These are phyloP conservation scores for Eupithecia exiguata DNA, from an alignment of 2,888 invertebrate genomes.

Conservation along the genomic window DNA sequence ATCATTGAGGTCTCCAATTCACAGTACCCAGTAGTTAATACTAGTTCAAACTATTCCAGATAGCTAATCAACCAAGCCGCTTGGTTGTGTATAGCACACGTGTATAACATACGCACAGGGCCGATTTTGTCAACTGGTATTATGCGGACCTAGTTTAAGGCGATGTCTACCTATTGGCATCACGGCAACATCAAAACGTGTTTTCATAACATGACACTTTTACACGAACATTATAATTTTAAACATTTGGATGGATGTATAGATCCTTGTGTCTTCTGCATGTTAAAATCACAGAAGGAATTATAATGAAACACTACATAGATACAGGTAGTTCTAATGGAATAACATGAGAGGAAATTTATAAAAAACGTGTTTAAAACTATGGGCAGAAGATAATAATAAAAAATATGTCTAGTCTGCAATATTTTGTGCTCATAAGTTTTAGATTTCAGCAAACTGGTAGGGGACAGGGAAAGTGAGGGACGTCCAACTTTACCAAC, in stretches of 20 bases:
- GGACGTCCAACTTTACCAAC: conserved; percentile 5
- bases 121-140: neutral
- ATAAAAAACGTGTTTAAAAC: neutral
- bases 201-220: neutral
- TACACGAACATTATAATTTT: neutral
- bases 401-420: neutral
- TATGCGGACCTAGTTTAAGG: neutral
- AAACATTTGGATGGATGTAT: neutral
- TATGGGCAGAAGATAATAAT: neutral
- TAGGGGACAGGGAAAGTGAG: neutral
- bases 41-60: neutral
- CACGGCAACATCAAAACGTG: neutral
- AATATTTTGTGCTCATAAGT: neutral
- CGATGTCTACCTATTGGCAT: neutral
- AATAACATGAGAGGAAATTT: neutral
- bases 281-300: neutral
- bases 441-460: neutral
- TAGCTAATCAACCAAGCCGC: neutral
- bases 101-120: too few species aligned
- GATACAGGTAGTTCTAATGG: neutral
- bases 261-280: too few species aligned
- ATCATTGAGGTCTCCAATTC: neutral
- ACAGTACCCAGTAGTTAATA: neutral
- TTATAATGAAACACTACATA: neutral
- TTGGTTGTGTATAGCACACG: too few species aligned